Base-by-base conservation (phyloP, 2,113 vertebrate genomes). In the Nansenia antarctica region DNA sequence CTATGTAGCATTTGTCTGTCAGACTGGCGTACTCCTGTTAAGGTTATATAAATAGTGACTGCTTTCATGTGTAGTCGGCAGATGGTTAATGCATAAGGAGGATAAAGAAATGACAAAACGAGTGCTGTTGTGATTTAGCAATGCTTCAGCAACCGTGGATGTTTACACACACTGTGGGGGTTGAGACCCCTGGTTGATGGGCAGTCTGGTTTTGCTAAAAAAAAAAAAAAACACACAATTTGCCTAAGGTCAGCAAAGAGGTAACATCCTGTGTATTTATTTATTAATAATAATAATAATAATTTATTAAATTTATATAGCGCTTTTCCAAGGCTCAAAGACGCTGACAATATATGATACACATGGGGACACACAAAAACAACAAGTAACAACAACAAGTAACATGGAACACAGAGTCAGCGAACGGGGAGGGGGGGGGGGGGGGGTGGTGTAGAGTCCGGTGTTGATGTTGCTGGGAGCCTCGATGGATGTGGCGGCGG, bases 41-140 rank as follows among this genome's bases (percentile, higher is more conserved):
- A 14, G 15, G 55, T 58, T n/a, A 30, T 18, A 58, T 58, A 58
- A 58, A 58, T 31, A 58, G 55, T 27, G n/a, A 58, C 15, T 32
- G 55, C 55, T 58, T 18, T 31, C 55, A 31, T 15, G 18, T 29
- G 55, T n/a, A 58, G 55, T n/a, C 29, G 29, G 29, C 55, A 58
- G 55, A 58, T 30, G 55, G 55, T 58, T 31, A 7, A 30, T 27
- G 24, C 29, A 4, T 29, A 27, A n/a, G 29, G 29, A 18, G 29
- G 15, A 30, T 32, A 58, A 58, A 30, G 26, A 31, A 58, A 15
- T n/a, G 26, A 58, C 29, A 11, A 49, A n/a, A n/a, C 45, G 5
- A 49, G 15, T 18, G 14, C 26, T 55, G 53, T 15, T 55, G 53
- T 14, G 26, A 12, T 42, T 55, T 55, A 29, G 53, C 14, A 9